Evolutionary conservation across 2,797 vertebrate genomes (phyloP).

Genomic region (Uromys caudimaculatus): DNA sequence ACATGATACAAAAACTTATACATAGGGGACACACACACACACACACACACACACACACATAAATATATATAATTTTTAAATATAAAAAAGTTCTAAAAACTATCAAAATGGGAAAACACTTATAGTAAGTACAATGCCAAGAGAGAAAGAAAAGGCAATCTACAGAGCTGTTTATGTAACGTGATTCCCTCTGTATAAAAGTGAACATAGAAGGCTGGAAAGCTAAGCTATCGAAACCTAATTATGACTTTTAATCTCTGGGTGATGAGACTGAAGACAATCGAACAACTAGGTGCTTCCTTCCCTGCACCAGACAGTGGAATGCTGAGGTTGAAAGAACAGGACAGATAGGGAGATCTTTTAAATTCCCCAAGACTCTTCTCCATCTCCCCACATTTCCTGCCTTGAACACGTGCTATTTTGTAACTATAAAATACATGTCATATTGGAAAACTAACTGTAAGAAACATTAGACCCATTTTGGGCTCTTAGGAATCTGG

Average conservation of each 20-base stretch:
- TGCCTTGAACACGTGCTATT: slow-evolving; percentile 29
- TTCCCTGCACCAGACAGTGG: slow-evolving; percentile 15
- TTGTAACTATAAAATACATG: slow-evolving; percentile 43
- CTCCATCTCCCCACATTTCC: not conserved
- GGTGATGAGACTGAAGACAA: slow-evolving; percentile 17
- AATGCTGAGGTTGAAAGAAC: not conserved
- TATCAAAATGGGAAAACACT: not conserved
- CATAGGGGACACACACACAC: not conserved
- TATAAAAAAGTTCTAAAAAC: not conserved
- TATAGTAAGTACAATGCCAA: not conserved
- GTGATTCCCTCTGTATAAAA: slow-evolving; percentile 16
- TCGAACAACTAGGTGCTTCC: slow-evolving; percentile 8
- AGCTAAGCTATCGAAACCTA: slow-evolving; percentile 27
- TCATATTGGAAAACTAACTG: slow-evolving; percentile 13
- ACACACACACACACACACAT: too few relatives aligned
- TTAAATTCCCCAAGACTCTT: not conserved
- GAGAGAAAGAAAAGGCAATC: not conserved
- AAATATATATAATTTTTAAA: not conserved
- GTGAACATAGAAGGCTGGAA: slow-evolving; percentile 8
- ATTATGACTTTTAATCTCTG: slow-evolving; percentile 48
- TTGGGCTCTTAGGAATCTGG: slow-evolving; percentile 52
- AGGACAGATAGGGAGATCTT: not conserved
- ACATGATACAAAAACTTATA: not conserved
- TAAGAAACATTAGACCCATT: slow-evolving; percentile 36
- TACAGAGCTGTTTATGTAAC: not conserved